phyloP scores from a whole-genome alignment of 2,888 invertebrate species.

The Lasioglossum vierecki region DNA sequence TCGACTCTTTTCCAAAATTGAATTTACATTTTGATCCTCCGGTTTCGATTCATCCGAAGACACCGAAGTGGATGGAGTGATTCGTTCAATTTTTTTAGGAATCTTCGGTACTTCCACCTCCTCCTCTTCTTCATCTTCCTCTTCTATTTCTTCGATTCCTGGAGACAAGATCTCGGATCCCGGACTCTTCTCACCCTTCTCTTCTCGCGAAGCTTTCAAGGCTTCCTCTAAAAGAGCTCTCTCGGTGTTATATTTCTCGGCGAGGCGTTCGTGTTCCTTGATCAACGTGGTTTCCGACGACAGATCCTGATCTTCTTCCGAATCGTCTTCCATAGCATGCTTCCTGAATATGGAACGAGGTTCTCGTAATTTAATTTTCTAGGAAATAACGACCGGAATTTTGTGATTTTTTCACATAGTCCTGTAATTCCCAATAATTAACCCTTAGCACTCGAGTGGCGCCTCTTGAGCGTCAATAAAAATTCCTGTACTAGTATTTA shows the following conservation, averaged over 20 bases:
- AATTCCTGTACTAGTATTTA: no score
- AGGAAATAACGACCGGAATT: background rate
- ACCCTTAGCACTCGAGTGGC: no score
- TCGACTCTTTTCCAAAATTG: background rate
- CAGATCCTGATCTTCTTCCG: slow-evolving; percentile 60
- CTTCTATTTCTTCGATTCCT: slow-evolving; percentile 24
- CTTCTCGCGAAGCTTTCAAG: slow-evolving; percentile 72
- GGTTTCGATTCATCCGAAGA: slow-evolving; percentile 63
- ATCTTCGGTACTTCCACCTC: slow-evolving; percentile 8
- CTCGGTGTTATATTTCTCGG: slow-evolving; percentile 81
- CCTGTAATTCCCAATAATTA: background rate
- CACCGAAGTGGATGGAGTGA: slow-evolving; percentile 54
- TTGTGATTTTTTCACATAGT: background rate
- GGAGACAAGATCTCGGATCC: slow-evolving; percentile 22
- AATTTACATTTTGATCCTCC: slow-evolving; percentile 71
- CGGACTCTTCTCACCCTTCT: slow-evolving; percentile 45
- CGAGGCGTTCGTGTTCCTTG: slow-evolving; percentile 80
- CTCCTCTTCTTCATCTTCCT: slow-evolving; percentile 17
- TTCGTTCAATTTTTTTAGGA: slow-evolving; percentile 26
- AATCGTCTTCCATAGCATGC: slow-evolving; percentile 69
- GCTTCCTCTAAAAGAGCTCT: slow-evolving; percentile 80
- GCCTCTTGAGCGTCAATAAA: no score
- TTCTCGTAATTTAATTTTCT: background rate
- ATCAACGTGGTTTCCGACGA: slow-evolving; percentile 51
- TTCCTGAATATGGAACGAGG: slow-evolving; percentile 57